Conservation (phyloP, 2,888 invertebrate species). For the Philhelius pedissequus region DNA sequence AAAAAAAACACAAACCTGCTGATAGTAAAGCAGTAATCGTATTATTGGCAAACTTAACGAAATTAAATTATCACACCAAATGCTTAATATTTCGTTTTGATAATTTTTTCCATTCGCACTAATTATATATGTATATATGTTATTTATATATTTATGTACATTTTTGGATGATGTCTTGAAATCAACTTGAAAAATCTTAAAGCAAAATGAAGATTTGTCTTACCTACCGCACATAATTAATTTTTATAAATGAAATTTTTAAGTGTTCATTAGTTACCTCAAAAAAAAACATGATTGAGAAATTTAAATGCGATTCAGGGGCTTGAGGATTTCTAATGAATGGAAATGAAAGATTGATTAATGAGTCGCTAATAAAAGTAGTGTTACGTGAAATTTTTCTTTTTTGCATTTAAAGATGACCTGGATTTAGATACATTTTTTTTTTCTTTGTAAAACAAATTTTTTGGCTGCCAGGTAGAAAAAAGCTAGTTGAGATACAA, state of each 20-base stretch:
- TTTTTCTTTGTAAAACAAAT: not conserved
- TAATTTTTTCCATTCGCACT: slow-evolving; percentile 9
- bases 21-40: slow-evolving; percentile 6
- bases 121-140: not conserved
- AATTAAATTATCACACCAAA: slow-evolving; percentile 37
- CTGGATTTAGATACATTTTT: slow-evolving; percentile 15
- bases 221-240: slow-evolving; percentile 9
- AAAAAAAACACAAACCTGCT: not conserved
- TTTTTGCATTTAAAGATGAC: slow-evolving; percentile 46
- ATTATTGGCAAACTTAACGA: slow-evolving; percentile 46
- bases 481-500: not conserved
- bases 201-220: not conserved
- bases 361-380: slow-evolving; percentile 32
- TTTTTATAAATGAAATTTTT: slow-evolving; percentile 36
- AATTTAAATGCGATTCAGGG: slow-evolving; percentile 20
- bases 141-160: not conserved
- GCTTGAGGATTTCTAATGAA: not conserved
- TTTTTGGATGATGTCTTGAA: not conserved
- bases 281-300: slow-evolving; percentile 15
- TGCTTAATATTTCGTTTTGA: slow-evolving; percentile 3
- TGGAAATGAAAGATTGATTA: slow-evolving; percentile 36
- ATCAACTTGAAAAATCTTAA: not conserved
- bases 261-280: not conserved
- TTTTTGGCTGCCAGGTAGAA: not conserved
- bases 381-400: slow-evolving; percentile 36